A percentile compares a stretch with the other conserved stretches of the same genome.
Conservation (phyloP, 1,140 invertebrate species). For the Ooceraea biroi region DNA sequence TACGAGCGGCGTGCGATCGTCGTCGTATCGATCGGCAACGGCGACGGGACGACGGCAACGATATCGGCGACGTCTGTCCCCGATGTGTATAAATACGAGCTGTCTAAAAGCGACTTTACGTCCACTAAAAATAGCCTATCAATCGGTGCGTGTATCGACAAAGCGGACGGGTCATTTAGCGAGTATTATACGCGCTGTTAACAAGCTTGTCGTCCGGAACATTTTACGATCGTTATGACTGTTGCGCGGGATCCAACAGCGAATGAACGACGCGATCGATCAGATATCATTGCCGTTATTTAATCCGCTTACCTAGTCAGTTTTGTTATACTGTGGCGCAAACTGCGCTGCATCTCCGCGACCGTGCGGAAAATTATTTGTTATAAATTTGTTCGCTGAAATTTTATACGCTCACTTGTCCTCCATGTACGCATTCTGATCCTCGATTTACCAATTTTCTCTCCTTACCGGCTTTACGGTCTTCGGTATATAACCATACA, state of each 20-base stretch:
- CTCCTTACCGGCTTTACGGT: neutral
- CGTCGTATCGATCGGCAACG: slow-evolving; percentile 22
- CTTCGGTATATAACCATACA: neutral
- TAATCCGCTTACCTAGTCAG: neutral
- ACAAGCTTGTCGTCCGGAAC: slow-evolving; percentile 5
- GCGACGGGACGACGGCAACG: neutral
- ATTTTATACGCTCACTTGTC: no score
- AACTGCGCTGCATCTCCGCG: neutral
- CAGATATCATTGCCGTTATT: neutral
- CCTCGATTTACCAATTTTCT: neutral
- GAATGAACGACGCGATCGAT: slow-evolving; percentile 9
- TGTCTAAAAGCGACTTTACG: slow-evolving; percentile 47
- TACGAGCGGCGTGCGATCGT: slow-evolving; percentile 41
- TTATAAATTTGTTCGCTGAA: no score
- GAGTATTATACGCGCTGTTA: slow-evolving; percentile 10
- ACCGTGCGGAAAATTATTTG: neutral
- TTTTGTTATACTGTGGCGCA: neutral
- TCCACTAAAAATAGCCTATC: slow-evolving; percentile 47
- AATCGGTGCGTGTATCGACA: slow-evolving; percentile 40
- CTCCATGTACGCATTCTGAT: neutral
- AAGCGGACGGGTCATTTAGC: slow-evolving; percentile 37
- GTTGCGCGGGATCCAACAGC: neutral
- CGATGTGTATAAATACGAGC: slow-evolving; percentile 39
- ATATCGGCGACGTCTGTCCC: neutral
- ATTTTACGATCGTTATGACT: slow-evolving; percentile 25